Conservation (phyloP, 2,888 invertebrate species). For the Heliconius ethilla region DNA sequence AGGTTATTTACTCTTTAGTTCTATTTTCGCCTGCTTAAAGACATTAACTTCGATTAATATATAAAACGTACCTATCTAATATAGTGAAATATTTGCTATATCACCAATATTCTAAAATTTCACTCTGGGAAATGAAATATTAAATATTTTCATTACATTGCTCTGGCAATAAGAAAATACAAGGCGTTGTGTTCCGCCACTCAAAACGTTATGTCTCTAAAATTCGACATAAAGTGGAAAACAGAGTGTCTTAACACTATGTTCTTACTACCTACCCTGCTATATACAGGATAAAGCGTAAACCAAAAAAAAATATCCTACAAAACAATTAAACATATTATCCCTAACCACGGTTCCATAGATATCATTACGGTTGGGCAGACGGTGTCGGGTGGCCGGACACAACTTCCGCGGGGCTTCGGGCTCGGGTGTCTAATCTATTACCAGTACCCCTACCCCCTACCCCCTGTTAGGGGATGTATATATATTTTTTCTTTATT, state of each 20-base stretch:
- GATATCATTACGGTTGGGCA: constrained; percentile 46
- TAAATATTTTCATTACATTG: neutral
- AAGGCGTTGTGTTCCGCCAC: neutral
- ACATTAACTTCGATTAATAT: too few relatives aligned
- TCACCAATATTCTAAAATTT: too few relatives aligned
- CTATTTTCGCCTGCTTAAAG: too few relatives aligned
- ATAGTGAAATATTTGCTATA: too few relatives aligned
- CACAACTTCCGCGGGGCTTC: constrained; percentile 72
- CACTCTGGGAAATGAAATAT: neutral
- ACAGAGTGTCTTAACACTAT: too few relatives aligned
- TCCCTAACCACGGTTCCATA: constrained; percentile 18
- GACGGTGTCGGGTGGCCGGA: constrained; percentile 68
- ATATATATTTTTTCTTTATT: constrained; percentile 30
- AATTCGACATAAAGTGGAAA: neutral
- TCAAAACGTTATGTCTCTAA: neutral
- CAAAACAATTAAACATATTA: neutral
- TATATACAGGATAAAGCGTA: neutral
- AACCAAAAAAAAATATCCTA: neutral
- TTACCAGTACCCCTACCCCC: constrained; percentile 41
- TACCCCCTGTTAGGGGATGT: constrained; percentile 30
- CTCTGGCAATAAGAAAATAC: neutral
- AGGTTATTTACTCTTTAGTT: too few relatives aligned
- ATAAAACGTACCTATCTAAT: too few relatives aligned
- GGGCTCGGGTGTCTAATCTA: constrained; percentile 68
- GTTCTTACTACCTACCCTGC: neutral